Evolutionary conservation across 2,797 vertebrate genomes (phyloP).

Genomic region (Pteropus rufus): DNA sequence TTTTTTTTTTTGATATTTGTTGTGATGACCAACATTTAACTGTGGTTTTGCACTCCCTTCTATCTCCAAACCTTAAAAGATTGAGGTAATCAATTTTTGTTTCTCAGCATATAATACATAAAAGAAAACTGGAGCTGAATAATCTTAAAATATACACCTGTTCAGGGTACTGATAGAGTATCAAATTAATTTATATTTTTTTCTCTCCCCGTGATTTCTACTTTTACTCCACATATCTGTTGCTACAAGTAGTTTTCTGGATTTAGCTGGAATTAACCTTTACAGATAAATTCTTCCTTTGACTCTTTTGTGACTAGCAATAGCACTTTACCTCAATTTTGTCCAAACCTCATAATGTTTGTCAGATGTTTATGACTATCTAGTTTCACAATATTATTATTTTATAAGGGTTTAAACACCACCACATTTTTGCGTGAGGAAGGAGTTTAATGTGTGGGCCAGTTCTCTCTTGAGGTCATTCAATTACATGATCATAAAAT

Average conservation of each 20-base stretch:
- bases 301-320: neutral
- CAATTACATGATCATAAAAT: neutral
- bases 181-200: neutral
- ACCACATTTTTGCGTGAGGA: neutral
- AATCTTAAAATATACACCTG: neutral
- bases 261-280: neutral
- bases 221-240: neutral
- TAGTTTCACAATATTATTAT: neutral
- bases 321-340: neutral
- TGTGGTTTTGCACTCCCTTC: neutral
- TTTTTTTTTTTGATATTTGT: neutral
- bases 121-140: neutral
- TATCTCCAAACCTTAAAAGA: neutral
- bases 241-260: neutral
- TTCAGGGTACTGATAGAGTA: neutral
- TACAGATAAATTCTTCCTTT: neutral
- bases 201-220: neutral
- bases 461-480: neutral
- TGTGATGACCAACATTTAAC: neutral
- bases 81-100: neutral
- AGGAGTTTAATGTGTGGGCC: neutral
- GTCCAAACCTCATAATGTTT: neutral
- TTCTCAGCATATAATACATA: neutral
- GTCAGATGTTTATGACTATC: neutral
- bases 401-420: neutral